Evolutionary conservation across 2,797 vertebrate genomes (phyloP).

Genomic region (Gephyroberyx darwinii): DNA sequence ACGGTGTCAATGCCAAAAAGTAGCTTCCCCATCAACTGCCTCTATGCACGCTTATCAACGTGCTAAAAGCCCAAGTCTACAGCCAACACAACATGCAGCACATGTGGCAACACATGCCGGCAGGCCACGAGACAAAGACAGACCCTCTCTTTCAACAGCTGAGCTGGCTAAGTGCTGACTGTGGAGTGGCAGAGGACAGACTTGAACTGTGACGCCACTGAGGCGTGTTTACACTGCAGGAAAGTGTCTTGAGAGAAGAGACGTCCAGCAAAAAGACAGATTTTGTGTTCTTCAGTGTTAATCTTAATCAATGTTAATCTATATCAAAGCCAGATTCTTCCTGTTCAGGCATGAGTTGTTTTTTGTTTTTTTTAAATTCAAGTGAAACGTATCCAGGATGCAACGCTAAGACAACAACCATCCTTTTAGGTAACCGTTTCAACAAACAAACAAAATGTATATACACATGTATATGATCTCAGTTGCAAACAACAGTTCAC

Average conservation of each 20-base stretch:
- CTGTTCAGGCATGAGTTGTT: too few relatives aligned
- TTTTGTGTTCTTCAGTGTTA: too few relatives aligned
- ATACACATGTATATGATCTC: too few relatives aligned
- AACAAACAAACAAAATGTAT: too few relatives aligned
- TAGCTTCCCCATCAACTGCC: conserved; percentile 5
- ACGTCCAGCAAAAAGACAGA: neutral
- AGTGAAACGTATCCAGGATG: too few relatives aligned
- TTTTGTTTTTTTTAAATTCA: too few relatives aligned
- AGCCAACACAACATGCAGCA: neutral
- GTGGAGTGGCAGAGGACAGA: neutral
- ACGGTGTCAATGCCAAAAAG: conserved; percentile 5
- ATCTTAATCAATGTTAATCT: too few relatives aligned
- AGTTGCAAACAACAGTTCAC: too few relatives aligned
- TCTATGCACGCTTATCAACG: conserved; percentile 2
- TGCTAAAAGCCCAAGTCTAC: neutral
- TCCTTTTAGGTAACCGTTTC: too few relatives aligned
- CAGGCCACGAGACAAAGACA: neutral
- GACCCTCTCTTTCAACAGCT: neutral
- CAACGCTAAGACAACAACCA: too few relatives aligned
- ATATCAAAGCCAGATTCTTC: too few relatives aligned
- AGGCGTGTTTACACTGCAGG: neutral
- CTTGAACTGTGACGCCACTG: neutral
- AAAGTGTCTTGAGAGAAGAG: neutral
- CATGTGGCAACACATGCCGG: neutral
- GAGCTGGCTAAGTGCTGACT: neutral